phyloP scores from a whole-genome alignment of 2,888 invertebrate species.

The Ferdinandea cuprea region DNA sequence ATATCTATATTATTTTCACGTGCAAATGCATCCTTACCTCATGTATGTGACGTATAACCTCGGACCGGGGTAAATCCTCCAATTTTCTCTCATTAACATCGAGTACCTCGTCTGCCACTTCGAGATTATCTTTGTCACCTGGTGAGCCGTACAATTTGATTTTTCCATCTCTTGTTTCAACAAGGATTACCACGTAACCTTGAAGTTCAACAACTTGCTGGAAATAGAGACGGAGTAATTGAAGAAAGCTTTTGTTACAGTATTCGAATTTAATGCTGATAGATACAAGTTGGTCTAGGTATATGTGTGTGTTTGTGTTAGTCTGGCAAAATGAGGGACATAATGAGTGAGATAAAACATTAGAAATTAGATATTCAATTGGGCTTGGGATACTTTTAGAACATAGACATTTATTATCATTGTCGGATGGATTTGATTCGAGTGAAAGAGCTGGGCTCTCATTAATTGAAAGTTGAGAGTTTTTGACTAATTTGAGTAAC shows the following conservation, averaged over 20 bases:
- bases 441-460: too few relatives aligned
- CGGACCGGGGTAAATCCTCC: slow-evolving; percentile 95
- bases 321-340: neutral
- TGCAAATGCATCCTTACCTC: slow-evolving; percentile 86
- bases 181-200: slow-evolving; percentile 97
- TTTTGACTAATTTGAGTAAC: too few relatives aligned
- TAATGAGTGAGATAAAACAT: neutral
- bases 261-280: neutral
- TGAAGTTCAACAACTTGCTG: slow-evolving; percentile 92
- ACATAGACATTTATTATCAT: neutral
- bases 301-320: neutral
- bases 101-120: slow-evolving; percentile 98
- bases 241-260: neutral
- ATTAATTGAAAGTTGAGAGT: too few relatives aligned
- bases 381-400: neutral
- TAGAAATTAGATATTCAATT: too few relatives aligned
- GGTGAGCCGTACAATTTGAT: slow-evolving; percentile 96
- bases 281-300: neutral
- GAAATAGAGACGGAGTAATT: slow-evolving; percentile 65
- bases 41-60: slow-evolving; percentile 97
- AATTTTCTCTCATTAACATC: slow-evolving; percentile 97
- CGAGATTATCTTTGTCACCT: slow-evolving; percentile 96
- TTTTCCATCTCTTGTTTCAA: slow-evolving; percentile 96
- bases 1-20: too few relatives aligned
- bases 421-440: too few relatives aligned